Conservation (phyloP, 2,888 invertebrate species). For the Cylindroiulus punctatus region DNA sequence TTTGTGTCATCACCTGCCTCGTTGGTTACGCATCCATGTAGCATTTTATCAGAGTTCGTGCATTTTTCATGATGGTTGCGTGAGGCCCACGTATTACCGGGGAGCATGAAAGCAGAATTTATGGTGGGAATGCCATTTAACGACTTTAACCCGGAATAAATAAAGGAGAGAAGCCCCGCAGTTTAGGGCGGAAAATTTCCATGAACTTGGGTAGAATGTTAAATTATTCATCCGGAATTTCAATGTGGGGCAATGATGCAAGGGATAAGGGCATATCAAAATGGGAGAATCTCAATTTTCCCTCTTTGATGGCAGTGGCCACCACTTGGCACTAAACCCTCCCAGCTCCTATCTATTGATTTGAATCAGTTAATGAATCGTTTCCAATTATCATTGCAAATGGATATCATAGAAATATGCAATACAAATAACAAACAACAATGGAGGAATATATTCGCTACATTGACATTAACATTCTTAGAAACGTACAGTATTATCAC, state of each 20-base stretch:
- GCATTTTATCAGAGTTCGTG: neutral
- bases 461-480: too few species aligned
- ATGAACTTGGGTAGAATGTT: slow-evolving; percentile 7
- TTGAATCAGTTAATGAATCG: neutral
- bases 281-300: neutral
- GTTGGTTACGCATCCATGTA: neutral
- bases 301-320: neutral
- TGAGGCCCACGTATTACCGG: neutral
- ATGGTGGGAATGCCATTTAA: slow-evolving; percentile 10
- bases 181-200: neutral
- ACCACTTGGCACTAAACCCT: neutral
- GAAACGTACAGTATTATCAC: too few species aligned
- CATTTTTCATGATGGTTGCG: neutral
- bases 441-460: too few species aligned
- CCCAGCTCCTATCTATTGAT: neutral
- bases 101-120: neutral
- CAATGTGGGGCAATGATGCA: neutral
- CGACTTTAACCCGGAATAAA: slow-evolving; percentile 17
- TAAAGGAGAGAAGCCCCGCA: neutral
- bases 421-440: too few species aligned
- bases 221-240: neutral
- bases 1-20: neutral
- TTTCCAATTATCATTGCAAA: neutral
- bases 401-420: too few species aligned
- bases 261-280: neutral